Evolutionary conservation across 2,113 vertebrate genomes (phyloP).

Genomic region (Onychostruthus taczanowskii): DNA sequence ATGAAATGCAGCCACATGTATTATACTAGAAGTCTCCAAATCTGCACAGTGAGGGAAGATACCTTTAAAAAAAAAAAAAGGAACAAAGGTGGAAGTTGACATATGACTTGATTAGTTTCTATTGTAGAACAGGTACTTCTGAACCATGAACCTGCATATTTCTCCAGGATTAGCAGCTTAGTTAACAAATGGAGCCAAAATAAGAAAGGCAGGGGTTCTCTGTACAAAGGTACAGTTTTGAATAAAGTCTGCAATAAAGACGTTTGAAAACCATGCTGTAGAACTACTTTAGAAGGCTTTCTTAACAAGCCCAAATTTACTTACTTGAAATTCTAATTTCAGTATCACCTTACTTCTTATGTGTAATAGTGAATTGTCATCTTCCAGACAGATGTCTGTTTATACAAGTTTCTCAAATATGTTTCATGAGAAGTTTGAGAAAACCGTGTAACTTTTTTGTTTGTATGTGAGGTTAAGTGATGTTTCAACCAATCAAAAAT

Average conservation of each 20-base stretch:
- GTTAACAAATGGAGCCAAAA: background rate
- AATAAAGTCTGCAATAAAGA: background rate
- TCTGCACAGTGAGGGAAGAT: background rate
- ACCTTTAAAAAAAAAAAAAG: background rate
- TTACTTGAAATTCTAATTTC: background rate
- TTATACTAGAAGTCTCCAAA: background rate
- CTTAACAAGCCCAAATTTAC: background rate
- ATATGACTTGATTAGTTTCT: background rate
- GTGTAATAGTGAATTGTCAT: background rate
- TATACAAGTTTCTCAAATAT: background rate
- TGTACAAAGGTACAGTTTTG: background rate
- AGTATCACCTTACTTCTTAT: background rate
- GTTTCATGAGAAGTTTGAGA: background rate
- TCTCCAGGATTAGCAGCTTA: background rate
- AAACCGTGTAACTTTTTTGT: background rate
- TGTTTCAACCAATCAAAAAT: background rate
- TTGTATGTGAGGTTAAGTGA: background rate
- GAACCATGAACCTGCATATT: background rate
- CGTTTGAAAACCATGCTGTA: background rate
- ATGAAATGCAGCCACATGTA: background rate
- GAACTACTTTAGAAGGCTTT: background rate
- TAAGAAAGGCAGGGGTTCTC: background rate
- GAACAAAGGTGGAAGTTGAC: background rate
- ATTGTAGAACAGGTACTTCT: background rate
- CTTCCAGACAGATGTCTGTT: background rate